Conservation (phyloP, 2,888 invertebrate genomes). For the Harpalus rufipes region DNA sequence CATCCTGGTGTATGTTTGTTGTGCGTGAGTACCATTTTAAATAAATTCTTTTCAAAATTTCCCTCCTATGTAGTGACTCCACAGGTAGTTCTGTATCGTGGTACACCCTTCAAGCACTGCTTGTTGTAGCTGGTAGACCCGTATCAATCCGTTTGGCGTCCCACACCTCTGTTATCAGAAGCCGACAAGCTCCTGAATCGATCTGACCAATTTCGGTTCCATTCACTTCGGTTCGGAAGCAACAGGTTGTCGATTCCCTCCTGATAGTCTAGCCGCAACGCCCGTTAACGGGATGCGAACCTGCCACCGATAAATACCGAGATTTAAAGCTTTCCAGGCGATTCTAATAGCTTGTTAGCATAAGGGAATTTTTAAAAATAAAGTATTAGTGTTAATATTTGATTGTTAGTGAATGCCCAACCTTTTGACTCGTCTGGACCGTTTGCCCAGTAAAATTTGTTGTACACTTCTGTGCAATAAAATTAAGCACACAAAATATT, state of each 20-base stretch:
- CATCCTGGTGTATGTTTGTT: too few species aligned
- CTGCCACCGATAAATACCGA: conserved; percentile 12
- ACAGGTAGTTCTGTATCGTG: conserved; percentile 35
- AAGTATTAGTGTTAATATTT: too few species aligned
- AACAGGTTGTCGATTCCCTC: conserved; percentile 61
- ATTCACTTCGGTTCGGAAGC: conserved; percentile 55
- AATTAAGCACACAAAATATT: too few species aligned
- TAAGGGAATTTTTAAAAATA: too few species aligned
- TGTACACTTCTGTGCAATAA: too few species aligned
- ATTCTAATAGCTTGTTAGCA: not conserved
- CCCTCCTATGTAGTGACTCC: not conserved
- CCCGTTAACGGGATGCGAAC: conserved; percentile 44
- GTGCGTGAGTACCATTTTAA: too few species aligned
- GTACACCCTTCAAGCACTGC: not conserved
- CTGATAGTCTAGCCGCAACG: conserved; percentile 17
- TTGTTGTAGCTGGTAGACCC: conserved; percentile 45
- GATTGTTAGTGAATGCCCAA: not conserved
- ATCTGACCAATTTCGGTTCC: conserved; percentile 66
- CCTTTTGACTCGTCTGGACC: too few species aligned
- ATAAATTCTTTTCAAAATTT: too few species aligned
- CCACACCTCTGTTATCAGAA: conserved; percentile 61
- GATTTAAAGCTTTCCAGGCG: not conserved
- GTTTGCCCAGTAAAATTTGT: too few species aligned
- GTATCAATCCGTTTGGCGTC: conserved; percentile 51
- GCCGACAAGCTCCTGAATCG: conserved; percentile 58